These are phyloP conservation scores for Lamellibrachia satsuma DNA, from an alignment of 2,888 invertebrate genomes.

Conservation along the genomic window DNA sequence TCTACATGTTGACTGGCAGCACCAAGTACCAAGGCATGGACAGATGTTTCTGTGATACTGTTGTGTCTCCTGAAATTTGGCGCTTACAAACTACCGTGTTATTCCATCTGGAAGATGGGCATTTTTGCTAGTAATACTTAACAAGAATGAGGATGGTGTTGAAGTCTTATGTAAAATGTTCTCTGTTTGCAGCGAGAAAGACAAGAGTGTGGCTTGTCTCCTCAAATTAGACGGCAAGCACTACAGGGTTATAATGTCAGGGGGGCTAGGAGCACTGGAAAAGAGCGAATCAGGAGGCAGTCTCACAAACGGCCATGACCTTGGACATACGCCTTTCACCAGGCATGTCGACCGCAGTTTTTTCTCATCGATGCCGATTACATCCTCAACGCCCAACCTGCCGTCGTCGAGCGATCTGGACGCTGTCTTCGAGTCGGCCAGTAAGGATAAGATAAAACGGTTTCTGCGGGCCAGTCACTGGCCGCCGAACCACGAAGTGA, in stretches of 20 bases:
- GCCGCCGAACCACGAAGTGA: constrained; percentile 34
- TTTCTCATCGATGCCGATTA: not conserved
- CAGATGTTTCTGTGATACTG: too few relatives aligned
- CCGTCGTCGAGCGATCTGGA: constrained; percentile 27
- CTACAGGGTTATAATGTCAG: not conserved
- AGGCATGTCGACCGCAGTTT: constrained; percentile 29
- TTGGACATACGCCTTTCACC: constrained; percentile 26
- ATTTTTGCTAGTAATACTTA: too few relatives aligned
- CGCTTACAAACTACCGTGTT: too few relatives aligned
- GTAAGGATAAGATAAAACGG: constrained; percentile 33
- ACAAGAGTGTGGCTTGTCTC: not conserved
- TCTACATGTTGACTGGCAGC: too few relatives aligned
- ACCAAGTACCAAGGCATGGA: too few relatives aligned
- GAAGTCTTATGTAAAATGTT: not conserved
- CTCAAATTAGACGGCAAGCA: not conserved
- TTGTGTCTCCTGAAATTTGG: too few relatives aligned
- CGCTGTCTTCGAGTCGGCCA: constrained; percentile 20
- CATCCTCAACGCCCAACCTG: constrained; percentile 5
- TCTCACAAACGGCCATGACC: not conserved
- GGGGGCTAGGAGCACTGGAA: not conserved
- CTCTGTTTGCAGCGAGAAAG: not conserved
- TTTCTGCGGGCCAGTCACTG: constrained; percentile 32
- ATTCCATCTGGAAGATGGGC: too few relatives aligned
- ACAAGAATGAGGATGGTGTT: too few relatives aligned
- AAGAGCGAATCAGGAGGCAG: not conserved